Base-by-base conservation (phyloP, 2,888 invertebrate species). In the Leptinotarsa juncta region DNA sequence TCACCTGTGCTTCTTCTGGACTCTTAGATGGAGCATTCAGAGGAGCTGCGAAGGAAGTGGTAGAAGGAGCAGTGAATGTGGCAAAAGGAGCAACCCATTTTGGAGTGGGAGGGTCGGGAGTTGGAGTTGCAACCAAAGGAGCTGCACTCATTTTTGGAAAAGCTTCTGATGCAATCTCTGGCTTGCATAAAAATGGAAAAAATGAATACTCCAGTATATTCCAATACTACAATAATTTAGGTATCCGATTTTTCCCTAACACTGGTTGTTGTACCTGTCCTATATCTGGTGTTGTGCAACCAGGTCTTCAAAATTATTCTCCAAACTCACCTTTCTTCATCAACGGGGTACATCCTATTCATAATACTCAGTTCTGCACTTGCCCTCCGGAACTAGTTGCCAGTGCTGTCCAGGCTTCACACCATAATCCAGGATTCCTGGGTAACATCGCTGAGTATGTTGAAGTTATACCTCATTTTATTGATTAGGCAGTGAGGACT, bases 201-300 rank as follows among this genome's bases (percentile, higher is more conserved):
- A 18, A 3, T 42, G 42, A 18, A n/a, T 62, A 62, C 62, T n/a
- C 2, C 7, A 14, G 3, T n/a, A 1, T 32, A 12, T 42, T 32
- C n/a, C 0, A 62, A 3, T 62, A 62, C 62, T 62, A 62, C n/a
- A 62, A 10, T 4, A 62, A 62, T n/a, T n/a, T 62, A 4, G 62
- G 62, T 4, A 62, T 62, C 3, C 0, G 10, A 3, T n/a, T 42
- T n/a, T 62, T 12, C 3, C 42, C 62, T 5, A 62, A 42, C n/a
- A 10, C 16, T 2, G 62, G 42, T n/a, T 62, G 62, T 18, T 62
- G 62, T 42, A 32, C n/a, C 62, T 62, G 62, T 10, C 62, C 62
- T 3, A 2, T n/a, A 18, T n/a, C 16, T 32, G 62, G 42, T 57
- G 15, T 57, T 4, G 57, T 57, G 4, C 15, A 15, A 23, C 57